These are phyloP conservation scores for Phrynocephalus forsythii DNA, from an alignment of 2,797 vertebrate genomes.

Conservation along the genomic window DNA sequence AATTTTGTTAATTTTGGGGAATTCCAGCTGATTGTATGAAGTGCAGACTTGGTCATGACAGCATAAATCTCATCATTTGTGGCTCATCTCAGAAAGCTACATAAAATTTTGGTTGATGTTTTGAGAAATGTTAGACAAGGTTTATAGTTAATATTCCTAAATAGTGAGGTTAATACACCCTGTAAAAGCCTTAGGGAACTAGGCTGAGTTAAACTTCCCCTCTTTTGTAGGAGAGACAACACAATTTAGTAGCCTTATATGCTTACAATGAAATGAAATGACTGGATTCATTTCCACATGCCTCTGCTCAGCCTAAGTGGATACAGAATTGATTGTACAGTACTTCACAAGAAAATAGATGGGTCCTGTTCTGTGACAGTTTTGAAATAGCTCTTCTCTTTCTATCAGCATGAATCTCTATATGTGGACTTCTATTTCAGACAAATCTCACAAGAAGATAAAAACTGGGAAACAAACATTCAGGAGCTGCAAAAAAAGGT, in stretches of 20 bases:
- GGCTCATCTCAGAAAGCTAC: not conserved
- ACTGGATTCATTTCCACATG: not conserved
- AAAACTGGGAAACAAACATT: conserved; percentile 98
- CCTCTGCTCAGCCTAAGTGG: not conserved
- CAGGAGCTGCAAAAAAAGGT: conserved; percentile 97
- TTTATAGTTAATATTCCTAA: not conserved
- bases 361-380: not conserved
- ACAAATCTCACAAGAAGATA: conserved; percentile 97
- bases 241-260: not conserved
- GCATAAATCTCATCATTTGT: not conserved
- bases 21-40: not conserved
- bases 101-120: not conserved
- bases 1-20: no score
- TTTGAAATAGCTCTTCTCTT: conserved; percentile 28
- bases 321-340: not conserved
- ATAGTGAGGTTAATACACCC: not conserved
- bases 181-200: not conserved
- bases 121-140: not conserved
- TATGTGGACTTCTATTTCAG: conserved; percentile 76
- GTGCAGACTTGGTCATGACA: not conserved
- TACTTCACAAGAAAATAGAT: not conserved
- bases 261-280: not conserved
- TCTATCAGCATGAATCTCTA: conserved; percentile 35
- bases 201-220: not conserved
- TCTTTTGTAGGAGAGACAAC: not conserved